phyloP scores from a whole-genome alignment of 2,113 vertebrate genomes.

The Peromyscus californicus region DNA sequence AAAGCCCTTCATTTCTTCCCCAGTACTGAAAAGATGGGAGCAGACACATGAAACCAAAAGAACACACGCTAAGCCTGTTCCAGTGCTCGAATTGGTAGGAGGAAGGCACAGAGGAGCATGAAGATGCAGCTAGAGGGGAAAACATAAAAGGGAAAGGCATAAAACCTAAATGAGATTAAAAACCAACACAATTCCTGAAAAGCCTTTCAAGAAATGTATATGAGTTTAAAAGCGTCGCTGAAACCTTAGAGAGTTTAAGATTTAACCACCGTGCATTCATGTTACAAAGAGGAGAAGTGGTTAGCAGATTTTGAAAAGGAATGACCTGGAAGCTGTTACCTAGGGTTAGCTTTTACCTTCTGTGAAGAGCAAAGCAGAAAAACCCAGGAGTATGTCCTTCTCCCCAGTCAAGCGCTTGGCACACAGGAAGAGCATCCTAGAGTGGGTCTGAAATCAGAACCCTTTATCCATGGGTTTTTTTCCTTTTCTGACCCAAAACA shows the following conservation, averaged over 20 bases:
- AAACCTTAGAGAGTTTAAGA: background rate
- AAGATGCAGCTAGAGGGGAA: background rate
- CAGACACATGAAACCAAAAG: background rate
- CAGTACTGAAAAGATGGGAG: background rate
- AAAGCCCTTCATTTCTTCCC: background rate
- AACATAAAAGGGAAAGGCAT: background rate
- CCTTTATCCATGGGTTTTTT: background rate
- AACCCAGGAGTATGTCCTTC: background rate
- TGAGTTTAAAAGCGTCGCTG: background rate
- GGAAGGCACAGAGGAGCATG: background rate
- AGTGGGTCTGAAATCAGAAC: slow-evolving; percentile 56
- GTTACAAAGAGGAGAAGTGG: background rate
- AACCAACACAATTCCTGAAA: background rate
- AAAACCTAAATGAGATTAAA: background rate
- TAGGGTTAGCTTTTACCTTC: background rate
- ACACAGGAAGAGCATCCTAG: background rate
- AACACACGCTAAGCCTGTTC: background rate
- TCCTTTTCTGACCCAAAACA: background rate
- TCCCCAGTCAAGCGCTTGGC: background rate
- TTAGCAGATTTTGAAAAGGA: slow-evolving; percentile 34
- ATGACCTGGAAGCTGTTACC: background rate
- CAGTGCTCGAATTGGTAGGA: background rate
- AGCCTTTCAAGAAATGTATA: background rate
- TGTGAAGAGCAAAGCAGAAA: slow-evolving; percentile 19
- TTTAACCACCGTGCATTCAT: background rate